Conservation (phyloP, 2,888 invertebrate species). For the Incurvaria masculella region DNA sequence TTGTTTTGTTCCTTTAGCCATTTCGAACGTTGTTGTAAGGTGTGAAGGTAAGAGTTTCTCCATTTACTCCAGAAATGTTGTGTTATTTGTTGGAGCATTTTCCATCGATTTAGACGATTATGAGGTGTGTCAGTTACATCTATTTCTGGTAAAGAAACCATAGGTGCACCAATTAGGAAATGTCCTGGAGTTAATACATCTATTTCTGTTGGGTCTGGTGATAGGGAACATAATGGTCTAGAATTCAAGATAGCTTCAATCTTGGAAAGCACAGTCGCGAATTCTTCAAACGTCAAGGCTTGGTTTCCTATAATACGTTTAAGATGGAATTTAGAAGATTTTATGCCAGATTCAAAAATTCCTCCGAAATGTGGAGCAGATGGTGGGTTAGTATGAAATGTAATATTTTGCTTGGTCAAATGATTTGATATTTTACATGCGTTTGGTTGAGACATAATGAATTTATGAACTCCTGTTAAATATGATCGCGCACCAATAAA, state of each 20-base stretch:
- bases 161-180: not conserved
- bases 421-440: slow-evolving; percentile 5
- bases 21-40: too few relatives aligned
- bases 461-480: slow-evolving; percentile 9
- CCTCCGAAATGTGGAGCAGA: slow-evolving; percentile 20
- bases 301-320: slow-evolving; percentile 14
- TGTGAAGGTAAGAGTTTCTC: slow-evolving; percentile 5
- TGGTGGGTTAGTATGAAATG: slow-evolving; percentile 21
- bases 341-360: slow-evolving; percentile 21
- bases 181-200: slow-evolving; percentile 1
- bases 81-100: not conserved
- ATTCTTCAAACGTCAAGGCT: slow-evolving; percentile 17
- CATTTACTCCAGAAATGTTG: slow-evolving; percentile 9
- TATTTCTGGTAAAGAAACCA: slow-evolving; percentile 5
- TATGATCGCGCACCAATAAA: slow-evolving; percentile 19
- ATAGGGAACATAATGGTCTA: slow-evolving; percentile 13
- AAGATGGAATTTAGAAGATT: slow-evolving; percentile 19
- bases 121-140: not conserved
- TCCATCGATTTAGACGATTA: slow-evolving; percentile 9
- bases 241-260: slow-evolving; percentile 19
- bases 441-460: not conserved
- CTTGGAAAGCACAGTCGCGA: slow-evolving; percentile 15
- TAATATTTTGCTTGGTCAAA: slow-evolving; percentile 12
- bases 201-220: slow-evolving; percentile 3
- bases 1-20: too few relatives aligned